Evolutionary conservation across 1,140 invertebrate genomes (phyloP), one percentile per base, ranked within the genome.

Genomic region (Periplaneta americana): DNA sequence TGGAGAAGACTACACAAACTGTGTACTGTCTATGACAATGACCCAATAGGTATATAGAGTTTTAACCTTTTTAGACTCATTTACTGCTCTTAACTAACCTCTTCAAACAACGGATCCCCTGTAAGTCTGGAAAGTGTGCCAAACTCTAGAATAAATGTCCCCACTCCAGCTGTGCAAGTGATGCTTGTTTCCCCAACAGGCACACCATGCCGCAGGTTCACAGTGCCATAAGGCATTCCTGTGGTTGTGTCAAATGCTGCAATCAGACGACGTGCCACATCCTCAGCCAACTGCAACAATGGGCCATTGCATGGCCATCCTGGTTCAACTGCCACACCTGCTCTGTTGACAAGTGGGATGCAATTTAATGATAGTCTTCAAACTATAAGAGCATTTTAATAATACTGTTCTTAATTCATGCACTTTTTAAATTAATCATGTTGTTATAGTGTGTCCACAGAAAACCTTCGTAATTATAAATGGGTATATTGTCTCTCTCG

Each of bases 151-250:
- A 99, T 93, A 88, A 98, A 99, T 3, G 99, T 99, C 28, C 98
- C 98, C 76, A 99, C 97, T 17, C 98, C 98, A 36, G 98, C 98
- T 9, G 98, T 99, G 87, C 98, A 99, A 0, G 98, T 99, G 4
- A 99, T 93, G 78, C 96, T 95, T 11, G 98, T 99, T 90, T 99
- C 98, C 22, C 96, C 96, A 79, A 92, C 91, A 6, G 98, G 98
- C 4, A 99, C 96, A 6, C 98, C 98, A 87, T 97, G 92, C 78
- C 94, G 92, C 15, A 99, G 88, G 88, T 99, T 99, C 0, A 97
- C 97, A 15, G 98, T 99, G 28, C 99, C 99, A 91, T 99, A 99
- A 0, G 99, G 98, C 98, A 99, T 99, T 1, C 98, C 98, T 33
- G 96, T 97, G 18, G 92, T 93, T 0, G 96, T 97, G 85, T 97